Evolutionary conservation across 2,113 vertebrate species (phyloP).

Genomic region (Choloepus hoffmanni): DNA sequence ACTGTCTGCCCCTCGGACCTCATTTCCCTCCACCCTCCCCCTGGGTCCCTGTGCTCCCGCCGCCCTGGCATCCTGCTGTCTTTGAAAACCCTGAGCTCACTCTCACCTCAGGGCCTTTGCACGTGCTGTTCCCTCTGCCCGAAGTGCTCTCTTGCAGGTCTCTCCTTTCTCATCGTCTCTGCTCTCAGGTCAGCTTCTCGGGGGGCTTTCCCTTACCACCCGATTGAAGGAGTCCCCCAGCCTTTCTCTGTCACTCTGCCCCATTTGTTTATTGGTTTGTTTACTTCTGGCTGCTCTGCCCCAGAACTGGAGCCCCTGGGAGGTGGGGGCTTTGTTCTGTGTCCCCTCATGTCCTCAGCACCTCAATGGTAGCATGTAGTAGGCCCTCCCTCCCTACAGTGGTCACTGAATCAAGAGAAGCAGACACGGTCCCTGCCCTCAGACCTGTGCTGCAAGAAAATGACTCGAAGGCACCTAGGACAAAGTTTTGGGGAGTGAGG

Average conservation of each 20-base stretch:
- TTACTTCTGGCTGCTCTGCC: background rate
- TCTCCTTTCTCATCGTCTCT: background rate
- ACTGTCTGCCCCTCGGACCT: no score
- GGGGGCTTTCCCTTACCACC: background rate
- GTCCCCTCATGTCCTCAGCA: background rate
- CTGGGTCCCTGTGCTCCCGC: accelerated
- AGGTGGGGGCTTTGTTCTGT: background rate
- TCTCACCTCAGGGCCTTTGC: constrained; percentile 46
- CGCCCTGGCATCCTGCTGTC: background rate
- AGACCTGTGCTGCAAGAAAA: background rate
- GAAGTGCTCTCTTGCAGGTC: accelerated
- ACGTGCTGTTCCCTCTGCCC: background rate
- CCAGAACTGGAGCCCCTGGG: background rate
- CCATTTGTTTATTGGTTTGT: background rate
- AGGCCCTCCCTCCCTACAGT: background rate
- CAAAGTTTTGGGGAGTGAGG: background rate
- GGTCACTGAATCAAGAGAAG: background rate
- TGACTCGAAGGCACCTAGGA: background rate
- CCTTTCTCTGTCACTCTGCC: background rate
- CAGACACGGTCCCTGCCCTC: background rate
- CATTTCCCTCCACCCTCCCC: background rate
- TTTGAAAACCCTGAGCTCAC: background rate
- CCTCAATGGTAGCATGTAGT: background rate
- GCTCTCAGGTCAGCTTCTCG: background rate
- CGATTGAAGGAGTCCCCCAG: background rate